Evolutionary conservation across 2,888 invertebrate genomes (phyloP).

Genomic region (Pseudanteris insignis): DNA sequence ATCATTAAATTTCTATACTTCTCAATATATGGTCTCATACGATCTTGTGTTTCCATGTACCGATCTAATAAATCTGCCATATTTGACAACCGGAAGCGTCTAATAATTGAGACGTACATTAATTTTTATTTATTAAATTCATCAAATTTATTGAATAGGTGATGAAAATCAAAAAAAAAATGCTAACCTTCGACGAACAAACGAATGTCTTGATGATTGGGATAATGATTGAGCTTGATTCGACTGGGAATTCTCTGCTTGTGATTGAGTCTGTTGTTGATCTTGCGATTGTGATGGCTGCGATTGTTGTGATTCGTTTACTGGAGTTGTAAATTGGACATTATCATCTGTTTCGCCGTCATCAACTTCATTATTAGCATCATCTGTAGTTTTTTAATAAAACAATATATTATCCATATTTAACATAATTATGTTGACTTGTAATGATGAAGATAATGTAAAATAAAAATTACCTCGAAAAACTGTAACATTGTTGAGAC

Average conservation of each 20-base stretch:
- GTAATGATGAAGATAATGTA: background rate
- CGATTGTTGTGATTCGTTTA: slow-evolving; percentile 27
- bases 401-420: background rate
- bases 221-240: slow-evolving; percentile 22
- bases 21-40: slow-evolving; percentile 75
- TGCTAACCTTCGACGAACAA: slow-evolving; percentile 7
- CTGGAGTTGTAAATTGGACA: slow-evolving; percentile 35
- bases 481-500: slow-evolving; percentile 51
- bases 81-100: slow-evolving; percentile 67
- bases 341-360: slow-evolving; percentile 43
- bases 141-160: too few species aligned
- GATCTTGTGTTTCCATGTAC: slow-evolving; percentile 69
- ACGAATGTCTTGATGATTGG: slow-evolving; percentile 15
- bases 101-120: too few species aligned
- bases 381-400: slow-evolving; percentile 32
- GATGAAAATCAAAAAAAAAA: too few species aligned
- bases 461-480: slow-evolving; percentile 45
- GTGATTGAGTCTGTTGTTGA: slow-evolving; percentile 22
- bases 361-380: slow-evolving; percentile 40
- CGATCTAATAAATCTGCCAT: slow-evolving; percentile 71
- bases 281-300: slow-evolving; percentile 14
- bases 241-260: background rate
- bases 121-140: too few species aligned
- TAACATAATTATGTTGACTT: slow-evolving; percentile 1
- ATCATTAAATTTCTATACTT: slow-evolving; percentile 72